Conservation (phyloP, 2,888 invertebrate species). For the Sinohyriopsis cumingii region DNA sequence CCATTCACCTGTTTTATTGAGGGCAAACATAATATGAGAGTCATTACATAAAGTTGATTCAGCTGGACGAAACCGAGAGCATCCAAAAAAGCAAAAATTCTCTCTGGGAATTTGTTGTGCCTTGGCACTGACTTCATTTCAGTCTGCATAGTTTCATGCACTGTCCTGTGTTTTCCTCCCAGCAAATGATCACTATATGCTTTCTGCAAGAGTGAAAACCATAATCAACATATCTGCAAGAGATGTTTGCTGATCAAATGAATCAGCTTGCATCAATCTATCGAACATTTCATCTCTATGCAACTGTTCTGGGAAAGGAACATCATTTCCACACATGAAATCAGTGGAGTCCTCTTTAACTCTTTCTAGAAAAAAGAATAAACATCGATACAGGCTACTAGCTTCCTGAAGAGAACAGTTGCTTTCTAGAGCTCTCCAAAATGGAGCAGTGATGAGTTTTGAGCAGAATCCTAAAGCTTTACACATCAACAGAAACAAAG, state of each 20-base stretch:
- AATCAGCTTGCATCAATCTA: too few species aligned
- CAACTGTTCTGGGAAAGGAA: not conserved
- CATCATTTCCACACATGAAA: too few species aligned
- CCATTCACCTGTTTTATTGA: slow-evolving; percentile 12
- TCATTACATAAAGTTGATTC: not conserved
- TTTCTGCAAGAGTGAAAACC: slow-evolving; percentile 12
- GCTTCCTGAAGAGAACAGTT: too few species aligned
- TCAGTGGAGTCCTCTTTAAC: too few species aligned
- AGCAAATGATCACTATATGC: slow-evolving; percentile 21
- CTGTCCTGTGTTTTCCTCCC: slow-evolving; percentile 8
- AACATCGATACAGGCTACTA: too few species aligned
- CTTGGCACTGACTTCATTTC: not conserved
- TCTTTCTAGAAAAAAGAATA: too few species aligned
- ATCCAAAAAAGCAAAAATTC: slow-evolving; percentile 6
- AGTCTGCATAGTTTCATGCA: not conserved
- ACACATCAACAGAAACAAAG: slow-evolving; percentile 8
- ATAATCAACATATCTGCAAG: slow-evolving; percentile 15
- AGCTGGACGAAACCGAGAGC: not conserved
- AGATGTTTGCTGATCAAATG: slow-evolving; percentile 12
- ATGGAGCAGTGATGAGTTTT: too few species aligned
- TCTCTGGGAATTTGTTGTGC: slow-evolving; percentile 3
- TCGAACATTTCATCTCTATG: slow-evolving; percentile 17
- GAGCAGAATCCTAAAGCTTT: slow-evolving; percentile 7
- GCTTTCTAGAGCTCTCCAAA: too few species aligned
- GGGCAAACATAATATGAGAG: slow-evolving; percentile 15